phyloP scores from a whole-genome alignment of 2,113 vertebrate species.

The Triplophysa rosa region DNA sequence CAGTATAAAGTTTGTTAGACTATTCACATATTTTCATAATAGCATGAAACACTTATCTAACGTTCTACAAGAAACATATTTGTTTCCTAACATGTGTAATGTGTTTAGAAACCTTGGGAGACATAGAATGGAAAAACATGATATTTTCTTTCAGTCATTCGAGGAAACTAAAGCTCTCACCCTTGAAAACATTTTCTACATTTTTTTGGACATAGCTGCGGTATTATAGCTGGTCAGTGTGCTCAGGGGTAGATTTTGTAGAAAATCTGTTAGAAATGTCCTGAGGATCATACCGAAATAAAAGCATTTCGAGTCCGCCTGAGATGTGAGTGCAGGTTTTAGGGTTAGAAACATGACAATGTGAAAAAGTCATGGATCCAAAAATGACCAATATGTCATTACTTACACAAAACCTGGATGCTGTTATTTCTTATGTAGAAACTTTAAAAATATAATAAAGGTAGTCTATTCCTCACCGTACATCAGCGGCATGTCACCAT shows the following conservation, averaged over 20 bases:
- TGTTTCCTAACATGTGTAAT: conserved; percentile 2
- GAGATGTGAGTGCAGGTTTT: not conserved
- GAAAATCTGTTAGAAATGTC: conserved; percentile 24
- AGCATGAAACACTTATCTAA: not conserved
- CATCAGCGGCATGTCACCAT: too few species aligned
- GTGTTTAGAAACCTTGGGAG: not conserved
- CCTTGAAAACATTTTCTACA: not conserved
- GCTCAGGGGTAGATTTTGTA: not conserved
- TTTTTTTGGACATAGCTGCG: not conserved
- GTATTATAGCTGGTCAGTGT: conserved; percentile 2
- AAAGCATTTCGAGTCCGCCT: not conserved
- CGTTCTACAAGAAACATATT: not conserved
- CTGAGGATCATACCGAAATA: conserved; percentile 13
- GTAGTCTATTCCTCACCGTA: too few species aligned
- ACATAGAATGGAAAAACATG: not conserved
- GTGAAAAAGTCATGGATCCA: not conserved
- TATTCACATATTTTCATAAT: too few species aligned
- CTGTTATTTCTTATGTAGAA: too few species aligned
- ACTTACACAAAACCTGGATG: too few species aligned
- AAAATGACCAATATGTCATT: too few species aligned
- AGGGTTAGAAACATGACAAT: not conserved
- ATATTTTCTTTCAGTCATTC: conserved; percentile 2
- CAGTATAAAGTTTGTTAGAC: too few species aligned
- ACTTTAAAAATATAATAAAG: too few species aligned
- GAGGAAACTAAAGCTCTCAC: not conserved